A percentile compares a stretch with the other conserved stretches of the same genome.
Conservation (phyloP, 2,113 vertebrate genomes). For the Manacus vitellinus region DNA sequence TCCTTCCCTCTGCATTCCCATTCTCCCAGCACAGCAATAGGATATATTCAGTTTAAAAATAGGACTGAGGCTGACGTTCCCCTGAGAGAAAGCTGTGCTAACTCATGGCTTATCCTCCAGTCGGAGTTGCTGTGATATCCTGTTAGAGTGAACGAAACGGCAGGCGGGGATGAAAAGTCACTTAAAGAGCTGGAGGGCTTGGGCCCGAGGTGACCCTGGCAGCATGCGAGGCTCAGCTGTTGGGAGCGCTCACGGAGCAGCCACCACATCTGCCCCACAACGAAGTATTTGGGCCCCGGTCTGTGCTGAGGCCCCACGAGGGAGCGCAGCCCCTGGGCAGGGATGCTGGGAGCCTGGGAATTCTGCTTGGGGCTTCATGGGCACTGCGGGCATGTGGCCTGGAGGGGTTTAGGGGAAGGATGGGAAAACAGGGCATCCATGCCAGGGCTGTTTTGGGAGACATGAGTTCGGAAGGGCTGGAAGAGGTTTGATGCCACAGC, state of each 20-base stretch:
- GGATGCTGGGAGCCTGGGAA: background rate
- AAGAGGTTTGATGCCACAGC: background rate
- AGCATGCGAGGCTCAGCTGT: background rate
- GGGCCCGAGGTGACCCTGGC: slow-evolving; percentile 2
- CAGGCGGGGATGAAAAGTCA: background rate
- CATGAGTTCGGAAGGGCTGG: background rate
- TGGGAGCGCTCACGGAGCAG: fast-evolving
- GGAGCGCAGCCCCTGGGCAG: background rate
- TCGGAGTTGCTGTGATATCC: background rate
- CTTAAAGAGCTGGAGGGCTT: background rate
- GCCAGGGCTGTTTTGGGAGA: fast-evolving
- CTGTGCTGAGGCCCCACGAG: fast-evolving
- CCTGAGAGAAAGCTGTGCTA: slow-evolving; percentile 38
- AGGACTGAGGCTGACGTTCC: slow-evolving; percentile 46
- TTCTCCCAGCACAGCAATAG: background rate
- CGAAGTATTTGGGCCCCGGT: fast-evolving
- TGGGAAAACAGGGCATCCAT: fast-evolving
- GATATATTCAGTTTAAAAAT: slow-evolving; percentile 51
- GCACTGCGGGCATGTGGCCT: fast-evolving
- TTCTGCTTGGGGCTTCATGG: fast-evolving
- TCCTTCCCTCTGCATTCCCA: background rate
- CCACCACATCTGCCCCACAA: background rate
- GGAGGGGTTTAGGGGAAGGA: background rate
- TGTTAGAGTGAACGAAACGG: slow-evolving; percentile 9
- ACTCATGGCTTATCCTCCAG: slow-evolving; percentile 30